Evolutionary conservation across 1,140 invertebrate species (phyloP), one percentile per base, ranked within the genome.

Genomic region (Drosophila grimshawi): DNA sequence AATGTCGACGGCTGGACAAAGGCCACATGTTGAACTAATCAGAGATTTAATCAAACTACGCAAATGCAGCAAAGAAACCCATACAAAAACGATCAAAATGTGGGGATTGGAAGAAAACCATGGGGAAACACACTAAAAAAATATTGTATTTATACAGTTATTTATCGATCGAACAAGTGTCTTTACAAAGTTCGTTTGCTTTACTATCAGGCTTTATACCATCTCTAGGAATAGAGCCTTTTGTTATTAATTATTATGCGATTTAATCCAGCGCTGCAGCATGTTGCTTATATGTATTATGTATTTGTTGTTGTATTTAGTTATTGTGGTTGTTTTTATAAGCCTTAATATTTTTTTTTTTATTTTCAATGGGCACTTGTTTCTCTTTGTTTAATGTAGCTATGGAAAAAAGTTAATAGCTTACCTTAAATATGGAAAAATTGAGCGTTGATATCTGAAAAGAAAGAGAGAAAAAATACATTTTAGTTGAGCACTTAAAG

Each of bases 1-100:
- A 88, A 82, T 82, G 83, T 59, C 83, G 46, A 46, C 45, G 45
- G 51, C 46, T 33, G 76, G 69, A 86, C 78, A 86, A 81, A 86
- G 62, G 78, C 83, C 83, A 69, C 80, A 86, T 82, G 76, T 82
- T 62, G 51, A 86, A 82, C 82, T 67, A 82, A 86, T 86, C 82
- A 86, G 81, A 82, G 88, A 79, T 82, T 79, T 83, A 86, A 86
- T 86, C 82, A 86, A 86, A 86, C 69, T 67, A 70, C 75, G 66
- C 78, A 81, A 80, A 80, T 71, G 66, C 72, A 62, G 72, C 64
- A 80, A 75, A 71, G 35, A 49, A 57, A 71, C 60, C 60, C 72
- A 75, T 72, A 60, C 33, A 57, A 39, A 62, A 48, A 53, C 46
- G 39, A 67, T 60, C 70, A 70, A 37, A 33, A 35, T 19, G 19